phyloP scores from a whole-genome alignment of 2,797 vertebrate species.

The Lepus townsendii region DNA sequence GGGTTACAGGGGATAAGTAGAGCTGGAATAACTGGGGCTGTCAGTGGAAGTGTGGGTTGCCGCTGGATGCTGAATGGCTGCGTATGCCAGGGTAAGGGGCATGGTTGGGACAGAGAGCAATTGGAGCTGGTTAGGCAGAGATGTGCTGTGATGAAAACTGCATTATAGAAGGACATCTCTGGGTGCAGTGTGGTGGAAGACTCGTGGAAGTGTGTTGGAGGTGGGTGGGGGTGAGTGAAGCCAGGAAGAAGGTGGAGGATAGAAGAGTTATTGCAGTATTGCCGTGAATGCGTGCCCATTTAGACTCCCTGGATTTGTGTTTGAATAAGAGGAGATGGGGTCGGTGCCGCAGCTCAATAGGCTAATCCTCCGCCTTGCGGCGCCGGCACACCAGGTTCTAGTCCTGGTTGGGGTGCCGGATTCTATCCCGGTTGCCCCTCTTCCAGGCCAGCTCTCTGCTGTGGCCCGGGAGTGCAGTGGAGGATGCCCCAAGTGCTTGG shows the following conservation, averaged over 20 bases:
- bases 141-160: neutral
- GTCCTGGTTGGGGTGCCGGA: too few relatives aligned
- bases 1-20: neutral
- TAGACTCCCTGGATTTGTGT: neutral
- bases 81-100: neutral
- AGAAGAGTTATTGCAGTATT: neutral
- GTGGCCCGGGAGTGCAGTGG: too few relatives aligned
- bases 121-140: neutral
- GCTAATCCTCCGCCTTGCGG: too few relatives aligned
- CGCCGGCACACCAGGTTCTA: too few relatives aligned
- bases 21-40: neutral
- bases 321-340: constrained; percentile 13
- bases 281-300: neutral
- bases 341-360: too few relatives aligned
- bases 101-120: neutral
- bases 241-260: neutral
- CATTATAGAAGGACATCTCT: neutral
- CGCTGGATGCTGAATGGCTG: neutral
- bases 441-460: too few relatives aligned
- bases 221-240: neutral
- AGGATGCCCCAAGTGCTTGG: too few relatives aligned
- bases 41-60: neutral
- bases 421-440: too few relatives aligned
- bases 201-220: neutral
- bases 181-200: neutral